Evolutionary conservation across 1,140 invertebrate species (phyloP).

Genomic region (Charaxes varanes): DNA sequence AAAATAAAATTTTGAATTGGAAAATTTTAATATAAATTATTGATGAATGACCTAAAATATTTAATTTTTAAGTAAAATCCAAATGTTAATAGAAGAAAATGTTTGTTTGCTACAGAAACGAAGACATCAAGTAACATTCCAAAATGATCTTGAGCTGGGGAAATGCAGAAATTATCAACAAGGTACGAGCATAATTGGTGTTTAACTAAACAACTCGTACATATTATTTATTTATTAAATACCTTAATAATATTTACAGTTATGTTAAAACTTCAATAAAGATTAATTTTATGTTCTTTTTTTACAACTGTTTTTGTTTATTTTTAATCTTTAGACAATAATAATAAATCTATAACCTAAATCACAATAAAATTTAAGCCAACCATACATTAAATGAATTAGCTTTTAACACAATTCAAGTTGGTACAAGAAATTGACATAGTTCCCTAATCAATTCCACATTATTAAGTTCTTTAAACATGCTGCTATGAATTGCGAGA

Average conservation of each 20-base stretch:
- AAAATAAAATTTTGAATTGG: neutral
- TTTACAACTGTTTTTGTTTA: slow-evolving; percentile 37
- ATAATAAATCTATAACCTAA: too few species aligned
- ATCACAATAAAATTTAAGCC: slow-evolving; percentile 5
- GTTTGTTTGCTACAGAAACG: slow-evolving; percentile 57
- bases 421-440: slow-evolving; percentile 39
- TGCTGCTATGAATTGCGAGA: slow-evolving; percentile 28
- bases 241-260: slow-evolving; percentile 33
- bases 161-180: slow-evolving; percentile 25
- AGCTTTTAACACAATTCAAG: slow-evolving; percentile 2
- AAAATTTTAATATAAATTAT: neutral
- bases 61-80: slow-evolving; percentile 5
- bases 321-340: too few species aligned
- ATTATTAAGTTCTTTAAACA: slow-evolving; percentile 51
- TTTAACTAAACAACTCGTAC: slow-evolving; percentile 13
- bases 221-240: slow-evolving; percentile 38
- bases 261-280: slow-evolving; percentile 57
- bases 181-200: slow-evolving; percentile 20
- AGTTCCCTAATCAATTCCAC: slow-evolving; percentile 42
- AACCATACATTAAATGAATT: slow-evolving; percentile 2
- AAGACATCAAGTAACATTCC: slow-evolving; percentile 63
- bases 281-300: slow-evolving; percentile 61
- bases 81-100: slow-evolving; percentile 8
- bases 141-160: slow-evolving; percentile 50
- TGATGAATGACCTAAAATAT: neutral